Evolutionary conservation across 2,113 vertebrate species (phyloP).

Genomic region (Struthio camelus): DNA sequence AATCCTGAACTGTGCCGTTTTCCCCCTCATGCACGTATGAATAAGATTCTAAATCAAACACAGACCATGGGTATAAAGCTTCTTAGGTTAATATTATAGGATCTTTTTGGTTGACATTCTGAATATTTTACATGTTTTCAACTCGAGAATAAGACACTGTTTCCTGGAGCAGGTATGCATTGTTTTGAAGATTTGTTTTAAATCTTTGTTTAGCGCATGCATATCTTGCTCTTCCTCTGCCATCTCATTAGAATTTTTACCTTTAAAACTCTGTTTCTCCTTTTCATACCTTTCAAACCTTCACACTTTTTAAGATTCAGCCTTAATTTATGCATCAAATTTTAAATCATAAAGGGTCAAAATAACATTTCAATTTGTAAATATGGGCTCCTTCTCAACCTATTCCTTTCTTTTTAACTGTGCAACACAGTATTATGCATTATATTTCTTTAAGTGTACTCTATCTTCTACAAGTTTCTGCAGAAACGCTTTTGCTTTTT

Average conservation of each 20-base stretch:
- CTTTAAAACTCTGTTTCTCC: not conserved
- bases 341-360: not conserved
- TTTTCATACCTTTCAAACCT: not conserved
- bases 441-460: not conserved
- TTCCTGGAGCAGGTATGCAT: not conserved
- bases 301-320: not conserved
- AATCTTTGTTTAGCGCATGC: not conserved
- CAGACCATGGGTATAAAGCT: not conserved
- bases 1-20: not conserved
- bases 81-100: not conserved
- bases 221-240: not conserved
- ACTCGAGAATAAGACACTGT: not conserved
- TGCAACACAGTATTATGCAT: not conserved
- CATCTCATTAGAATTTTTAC: not conserved
- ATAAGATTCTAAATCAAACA: not conserved
- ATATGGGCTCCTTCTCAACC: not conserved
- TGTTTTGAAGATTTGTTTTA: not conserved
- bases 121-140: not conserved
- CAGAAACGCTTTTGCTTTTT: not conserved
- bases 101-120: not conserved
- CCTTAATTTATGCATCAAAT: not conserved
- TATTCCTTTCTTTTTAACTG: not conserved
- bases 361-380: not conserved
- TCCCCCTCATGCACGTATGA: not conserved
- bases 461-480: not conserved